Percentiles rank a stretch among this genome's conserved stretches.
phyloP scores from a whole-genome alignment of 1,140 invertebrate genomes.

The Luehdorfia chinensis region DNA sequence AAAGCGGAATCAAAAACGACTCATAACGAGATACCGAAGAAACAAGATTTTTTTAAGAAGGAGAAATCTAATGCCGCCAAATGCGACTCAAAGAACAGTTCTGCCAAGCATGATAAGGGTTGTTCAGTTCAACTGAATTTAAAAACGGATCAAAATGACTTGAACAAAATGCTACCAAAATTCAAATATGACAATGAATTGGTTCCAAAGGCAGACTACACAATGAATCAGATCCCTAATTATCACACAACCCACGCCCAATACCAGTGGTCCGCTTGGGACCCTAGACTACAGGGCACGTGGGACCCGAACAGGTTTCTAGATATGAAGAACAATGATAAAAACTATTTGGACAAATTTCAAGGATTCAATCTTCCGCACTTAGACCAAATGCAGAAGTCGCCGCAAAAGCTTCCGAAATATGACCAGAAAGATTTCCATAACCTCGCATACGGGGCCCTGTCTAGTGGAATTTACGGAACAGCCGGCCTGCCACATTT shows the following conservation, averaged over 20 bases:
- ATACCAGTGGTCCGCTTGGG: constrained; percentile 81
- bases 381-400: constrained; percentile 75
- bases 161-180: constrained; percentile 76
- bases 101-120: constrained; percentile 68
- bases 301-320: constrained; percentile 73
- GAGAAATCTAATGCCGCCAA: constrained; percentile 64
- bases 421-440: constrained; percentile 74
- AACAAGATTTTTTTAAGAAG: constrained; percentile 76
- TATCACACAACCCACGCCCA: constrained; percentile 79
- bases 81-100: constrained; percentile 60
- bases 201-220: constrained; percentile 73
- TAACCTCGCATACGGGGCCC: constrained; percentile 69
- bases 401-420: constrained; percentile 69
- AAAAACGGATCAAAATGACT: constrained; percentile 66
- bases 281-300: constrained; percentile 64
- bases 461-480: constrained; percentile 61
- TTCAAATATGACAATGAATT: constrained; percentile 77
- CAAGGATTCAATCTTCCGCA: constrained; percentile 77
- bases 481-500: constrained; percentile 63
- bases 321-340: constrained; percentile 70
- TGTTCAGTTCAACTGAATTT: constrained; percentile 51
- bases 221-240: constrained; percentile 79
- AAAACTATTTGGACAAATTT: constrained; percentile 74
- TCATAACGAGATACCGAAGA: constrained; percentile 66
- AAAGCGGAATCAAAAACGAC: constrained; percentile 61